Base-by-base conservation (phyloP, 2,797 vertebrate species). In the Pelobates cultripes region DNA sequence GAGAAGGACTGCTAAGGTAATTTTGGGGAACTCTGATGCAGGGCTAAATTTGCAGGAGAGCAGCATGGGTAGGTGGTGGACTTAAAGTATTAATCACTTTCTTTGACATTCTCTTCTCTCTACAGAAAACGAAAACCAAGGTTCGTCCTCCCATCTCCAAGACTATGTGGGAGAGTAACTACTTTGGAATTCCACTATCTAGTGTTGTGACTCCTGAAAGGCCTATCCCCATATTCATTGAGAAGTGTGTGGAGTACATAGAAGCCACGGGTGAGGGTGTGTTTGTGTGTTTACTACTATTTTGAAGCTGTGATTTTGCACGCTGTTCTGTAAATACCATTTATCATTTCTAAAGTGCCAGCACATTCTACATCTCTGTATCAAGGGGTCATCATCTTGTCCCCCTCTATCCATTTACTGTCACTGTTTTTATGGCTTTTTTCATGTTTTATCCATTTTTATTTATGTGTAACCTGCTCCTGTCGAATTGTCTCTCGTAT, bases 191-290 rank as follows among this genome's bases (percentile, higher is more conserved):
- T 73, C 97, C 96, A 0, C 88, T 99, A 90, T 86, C 84, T 77
- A 91, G 84, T 0, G 96, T 97, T 7, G 96, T 99, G 79, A 93
- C 90, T 4, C 86, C 86, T 0, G 97, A 99, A 55, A 92, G 92
- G 40, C 97, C 97, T 0, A 98, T 99, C 85, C 97, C 97, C 0
- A 7, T 97, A 75, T 99, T 99, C 86, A 98, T 98, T 7, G 96
- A 98, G 87, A 93, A 97, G 80, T 99, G 97, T 86, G 97, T 99
- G 63, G 95, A 95, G 79, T 99, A 95, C 92, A 98, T 99, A 79
- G 97, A 99, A 86, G 93, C 95, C 1, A 99, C 94, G 70, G 82
- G 82, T 83, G 71, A 76, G 79, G 44, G 66, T n/a, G 28, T 77
- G 4, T 70, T 43, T 7, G 68, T 15, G 43, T 10, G 5, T 51